These are phyloP conservation scores for Astreopora myriophthalma DNA, from an alignment of 64 coral and sea anemone genomes.

Conservation along the genomic window DNA sequence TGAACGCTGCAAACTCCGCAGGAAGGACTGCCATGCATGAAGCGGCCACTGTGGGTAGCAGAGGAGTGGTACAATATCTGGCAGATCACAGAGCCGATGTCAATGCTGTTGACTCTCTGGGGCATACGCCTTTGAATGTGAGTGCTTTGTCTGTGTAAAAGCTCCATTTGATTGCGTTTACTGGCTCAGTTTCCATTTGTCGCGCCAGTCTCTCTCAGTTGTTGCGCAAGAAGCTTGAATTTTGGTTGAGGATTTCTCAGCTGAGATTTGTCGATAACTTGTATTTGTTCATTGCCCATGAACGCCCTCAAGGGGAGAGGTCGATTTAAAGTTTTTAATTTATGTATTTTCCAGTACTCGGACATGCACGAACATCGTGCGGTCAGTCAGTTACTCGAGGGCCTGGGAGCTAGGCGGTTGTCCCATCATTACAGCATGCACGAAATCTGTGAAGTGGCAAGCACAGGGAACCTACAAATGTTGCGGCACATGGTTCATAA, in stretches of 20 bases:
- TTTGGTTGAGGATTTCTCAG: too few relatives aligned
- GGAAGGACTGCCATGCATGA: conserved; percentile 80
- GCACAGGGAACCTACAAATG: conserved; percentile 91
- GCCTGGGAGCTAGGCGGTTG: conserved; percentile 76
- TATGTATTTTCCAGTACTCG: conserved; percentile 74
- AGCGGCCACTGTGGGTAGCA: conserved; percentile 65
- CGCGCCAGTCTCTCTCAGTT: too few relatives aligned
- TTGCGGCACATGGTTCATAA: conserved; percentile 97
- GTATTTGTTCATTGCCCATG: too few relatives aligned
- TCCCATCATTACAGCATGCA: conserved; percentile 88
- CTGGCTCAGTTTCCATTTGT: too few relatives aligned
- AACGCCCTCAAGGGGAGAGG: too few relatives aligned
- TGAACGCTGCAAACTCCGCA: conserved; percentile 60
- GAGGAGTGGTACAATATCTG: conserved; percentile 86
- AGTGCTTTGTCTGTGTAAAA: conserved; percentile 13
- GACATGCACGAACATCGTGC: conserved; percentile 96
- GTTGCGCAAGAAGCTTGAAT: too few relatives aligned
- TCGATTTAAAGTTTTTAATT: too few relatives aligned
- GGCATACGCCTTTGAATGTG: conserved; percentile 90
- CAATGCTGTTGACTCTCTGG: conserved; percentile 83
- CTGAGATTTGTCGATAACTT: too few relatives aligned
- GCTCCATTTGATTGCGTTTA: too few relatives aligned
- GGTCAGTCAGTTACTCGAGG: conserved; percentile 87
- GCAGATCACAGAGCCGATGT: conserved; percentile 85
- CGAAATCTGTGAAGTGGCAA: conserved; percentile 93